These are phyloP conservation scores for Leucophora obtusa DNA, from an alignment of 2,888 invertebrate genomes.

Conservation along the genomic window DNA sequence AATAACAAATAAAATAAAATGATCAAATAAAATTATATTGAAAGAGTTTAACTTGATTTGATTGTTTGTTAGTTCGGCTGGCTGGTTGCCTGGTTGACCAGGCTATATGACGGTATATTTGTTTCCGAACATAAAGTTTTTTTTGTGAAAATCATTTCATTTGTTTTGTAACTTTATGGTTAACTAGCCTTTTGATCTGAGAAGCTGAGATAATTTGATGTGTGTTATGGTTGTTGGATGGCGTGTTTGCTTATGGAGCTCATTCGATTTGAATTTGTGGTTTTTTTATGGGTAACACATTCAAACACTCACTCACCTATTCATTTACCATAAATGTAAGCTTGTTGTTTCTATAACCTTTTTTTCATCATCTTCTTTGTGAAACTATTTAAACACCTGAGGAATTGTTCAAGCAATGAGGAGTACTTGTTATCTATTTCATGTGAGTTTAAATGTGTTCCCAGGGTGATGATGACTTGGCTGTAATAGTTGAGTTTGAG, in stretches of 20 bases:
- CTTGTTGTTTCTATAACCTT: constrained; percentile 39
- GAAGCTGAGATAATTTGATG: constrained; percentile 53
- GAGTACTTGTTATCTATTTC: constrained; percentile 34
- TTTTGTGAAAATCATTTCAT: neutral
- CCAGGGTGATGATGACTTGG: constrained; percentile 55
- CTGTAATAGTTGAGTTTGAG: constrained; percentile 30
- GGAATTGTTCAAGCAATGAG: constrained; percentile 36
- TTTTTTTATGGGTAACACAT: constrained; percentile 25
- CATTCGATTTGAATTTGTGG: constrained; percentile 41
- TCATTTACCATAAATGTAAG: neutral
- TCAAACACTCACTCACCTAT: constrained; percentile 7
- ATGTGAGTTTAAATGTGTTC: constrained; percentile 38
- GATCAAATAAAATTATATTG: constrained; percentile 14
- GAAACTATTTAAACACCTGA: constrained; percentile 47
- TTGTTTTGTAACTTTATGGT: constrained; percentile 50
- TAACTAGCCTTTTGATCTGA: constrained; percentile 67
- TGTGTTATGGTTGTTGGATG: constrained; percentile 32
- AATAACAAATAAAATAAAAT: constrained; percentile 17
- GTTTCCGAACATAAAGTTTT: neutral
- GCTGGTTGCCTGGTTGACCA: too few species aligned
- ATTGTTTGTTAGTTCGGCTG: constrained; percentile 4
- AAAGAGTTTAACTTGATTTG: constrained; percentile 32
- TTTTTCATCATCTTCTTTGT: constrained; percentile 4
- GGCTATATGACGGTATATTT: neutral
- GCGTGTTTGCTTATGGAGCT: constrained; percentile 2